These are phyloP conservation scores for Shinisaurus crocodilurus DNA, from an alignment of 2,113 vertebrate genomes.

Conservation along the genomic window DNA sequence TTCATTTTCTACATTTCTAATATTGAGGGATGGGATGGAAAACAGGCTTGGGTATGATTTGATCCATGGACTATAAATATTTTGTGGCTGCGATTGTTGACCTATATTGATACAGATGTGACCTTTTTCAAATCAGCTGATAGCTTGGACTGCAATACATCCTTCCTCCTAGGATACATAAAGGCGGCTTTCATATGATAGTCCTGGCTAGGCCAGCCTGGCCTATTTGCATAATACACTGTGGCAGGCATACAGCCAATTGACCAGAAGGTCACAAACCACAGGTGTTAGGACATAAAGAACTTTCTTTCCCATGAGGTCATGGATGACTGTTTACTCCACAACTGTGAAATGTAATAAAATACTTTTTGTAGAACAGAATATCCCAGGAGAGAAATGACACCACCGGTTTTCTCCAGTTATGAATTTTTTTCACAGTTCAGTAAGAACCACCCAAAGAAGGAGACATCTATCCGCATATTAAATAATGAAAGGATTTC, in stretches of 20 bases:
- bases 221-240: background rate
- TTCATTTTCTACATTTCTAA: background rate
- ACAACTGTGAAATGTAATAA: background rate
- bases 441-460: background rate
- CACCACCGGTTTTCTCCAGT: background rate
- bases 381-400: background rate
- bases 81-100: background rate
- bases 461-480: fast-evolving
- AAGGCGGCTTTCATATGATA: background rate
- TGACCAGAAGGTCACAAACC: constrained; percentile 10
- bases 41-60: background rate
- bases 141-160: background rate
- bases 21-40: background rate
- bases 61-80: background rate
- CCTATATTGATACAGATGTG: background rate
- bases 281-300: background rate
- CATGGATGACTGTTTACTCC: background rate
- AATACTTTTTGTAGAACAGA: background rate
- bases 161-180: background rate
- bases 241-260: background rate
- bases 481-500: background rate
- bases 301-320: background rate
- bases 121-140: background rate
- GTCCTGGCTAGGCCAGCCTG: background rate
- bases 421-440: background rate